Percentiles rank a stretch among this genome's conserved stretches.
These are phyloP conservation scores for Hirtodrosophila alboralis DNA, from an alignment of 2,888 invertebrate species.

Conservation along the genomic window DNA sequence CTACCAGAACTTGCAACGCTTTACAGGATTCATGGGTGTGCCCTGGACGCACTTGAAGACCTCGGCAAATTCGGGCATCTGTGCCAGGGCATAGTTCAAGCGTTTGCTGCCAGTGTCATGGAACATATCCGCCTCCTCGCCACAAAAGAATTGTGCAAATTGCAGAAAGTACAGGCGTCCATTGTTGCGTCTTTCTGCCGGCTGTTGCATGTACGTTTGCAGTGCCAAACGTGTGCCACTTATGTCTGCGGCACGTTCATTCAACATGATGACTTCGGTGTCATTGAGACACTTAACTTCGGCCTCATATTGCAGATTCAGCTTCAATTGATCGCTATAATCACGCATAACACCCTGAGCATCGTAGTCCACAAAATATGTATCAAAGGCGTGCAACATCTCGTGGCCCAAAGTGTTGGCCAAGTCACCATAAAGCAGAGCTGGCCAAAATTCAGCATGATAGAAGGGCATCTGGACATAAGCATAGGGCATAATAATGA, in stretches of 20 bases:
- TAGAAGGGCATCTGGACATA: slow-evolving; percentile 76
- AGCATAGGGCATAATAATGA: slow-evolving; percentile 73
- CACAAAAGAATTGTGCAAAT: slow-evolving; percentile 81
- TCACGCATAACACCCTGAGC: slow-evolving; percentile 59
- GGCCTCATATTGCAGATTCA: slow-evolving; percentile 46
- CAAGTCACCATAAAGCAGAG: slow-evolving; percentile 74
- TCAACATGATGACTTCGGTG: slow-evolving; percentile 47
- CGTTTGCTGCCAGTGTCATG: slow-evolving; percentile 75
- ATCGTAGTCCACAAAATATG: slow-evolving; percentile 70
- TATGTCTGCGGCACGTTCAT: slow-evolving; percentile 76
- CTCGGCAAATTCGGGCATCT: slow-evolving; percentile 76
- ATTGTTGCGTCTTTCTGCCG: slow-evolving; percentile 44
- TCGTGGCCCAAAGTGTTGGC: slow-evolving; percentile 80
- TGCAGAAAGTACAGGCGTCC: slow-evolving; percentile 75
- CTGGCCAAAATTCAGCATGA: slow-evolving; percentile 73
- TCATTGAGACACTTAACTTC: slow-evolving; percentile 61
- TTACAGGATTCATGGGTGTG: slow-evolving; percentile 66
- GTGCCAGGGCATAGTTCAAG: slow-evolving; percentile 71
- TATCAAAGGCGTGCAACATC: slow-evolving; percentile 77
- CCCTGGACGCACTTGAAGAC: slow-evolving; percentile 62
- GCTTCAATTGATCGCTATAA: slow-evolving; percentile 50
- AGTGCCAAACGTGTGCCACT: slow-evolving; percentile 77
- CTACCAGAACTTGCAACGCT: slow-evolving; percentile 75
- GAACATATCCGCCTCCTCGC: slow-evolving; percentile 61
- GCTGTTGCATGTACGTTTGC: slow-evolving; percentile 63